These are phyloP conservation scores for Eristalis arbustorum DNA, from an alignment of 2,888 invertebrate species.

Conservation along the genomic window DNA sequence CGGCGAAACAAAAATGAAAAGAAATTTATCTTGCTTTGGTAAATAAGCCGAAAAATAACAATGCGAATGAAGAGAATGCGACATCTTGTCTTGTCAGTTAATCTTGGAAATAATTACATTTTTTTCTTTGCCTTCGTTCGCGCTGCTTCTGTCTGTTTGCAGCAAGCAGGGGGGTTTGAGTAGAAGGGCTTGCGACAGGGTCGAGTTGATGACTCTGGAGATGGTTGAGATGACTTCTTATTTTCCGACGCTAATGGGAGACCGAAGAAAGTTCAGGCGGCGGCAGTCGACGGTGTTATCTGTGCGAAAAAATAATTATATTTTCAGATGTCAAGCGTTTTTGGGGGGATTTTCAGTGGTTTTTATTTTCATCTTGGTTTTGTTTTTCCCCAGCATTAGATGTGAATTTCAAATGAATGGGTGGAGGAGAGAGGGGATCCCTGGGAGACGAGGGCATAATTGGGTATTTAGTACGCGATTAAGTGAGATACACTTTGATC, in stretches of 20 bases:
- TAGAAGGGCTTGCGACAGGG: background rate
- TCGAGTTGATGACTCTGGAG: conserved; percentile 27
- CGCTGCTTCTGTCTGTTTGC: background rate
- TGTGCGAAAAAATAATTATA: background rate
- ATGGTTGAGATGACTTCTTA: background rate
- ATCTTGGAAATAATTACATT: conserved; percentile 66
- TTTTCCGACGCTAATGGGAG: background rate
- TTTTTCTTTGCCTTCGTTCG: conserved; percentile 37
- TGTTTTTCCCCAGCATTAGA: background rate
- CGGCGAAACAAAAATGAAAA: conserved; percentile 19
- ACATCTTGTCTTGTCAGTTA: conserved; percentile 70
- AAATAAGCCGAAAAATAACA: conserved; percentile 68
- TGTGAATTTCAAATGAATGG: background rate
- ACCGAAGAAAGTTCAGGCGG: background rate
- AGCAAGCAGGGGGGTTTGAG: background rate
- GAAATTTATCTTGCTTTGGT: conserved; percentile 59
- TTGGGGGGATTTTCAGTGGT: background rate
- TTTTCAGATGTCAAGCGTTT: background rate
- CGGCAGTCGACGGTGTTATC: background rate
- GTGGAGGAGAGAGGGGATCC: background rate
- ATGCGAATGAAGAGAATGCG: conserved; percentile 58
- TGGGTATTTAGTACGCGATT: conserved; percentile 6
- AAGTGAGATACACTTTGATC: conserved; percentile 1
- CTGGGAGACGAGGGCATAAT: background rate
- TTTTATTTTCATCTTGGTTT: background rate